Base-by-base conservation (phyloP, 2,113 vertebrate genomes). In the Oenanthe melanoleuca region DNA sequence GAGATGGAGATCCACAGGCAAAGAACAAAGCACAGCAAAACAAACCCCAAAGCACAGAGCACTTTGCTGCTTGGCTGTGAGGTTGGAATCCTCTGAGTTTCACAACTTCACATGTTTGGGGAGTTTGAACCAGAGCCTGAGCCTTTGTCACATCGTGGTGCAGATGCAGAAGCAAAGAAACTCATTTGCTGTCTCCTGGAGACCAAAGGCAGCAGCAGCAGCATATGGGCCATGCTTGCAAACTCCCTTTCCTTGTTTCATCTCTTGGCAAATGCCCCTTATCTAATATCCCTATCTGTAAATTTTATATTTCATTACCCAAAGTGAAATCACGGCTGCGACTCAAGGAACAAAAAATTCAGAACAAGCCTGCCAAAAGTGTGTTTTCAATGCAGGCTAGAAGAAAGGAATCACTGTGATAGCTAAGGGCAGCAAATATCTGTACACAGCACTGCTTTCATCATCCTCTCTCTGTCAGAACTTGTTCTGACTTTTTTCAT, bases 381-480 rank as follows among this genome's bases (percentile, higher is more conserved):
- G 45, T 79, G 34, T 69, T 88, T 92, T 63, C 81, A 77, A 4
- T 38, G 63, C 55, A 73, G 22, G 4, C 29, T 81, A 70, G 71
- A 88, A 95, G 55, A 94, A 92, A 91, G 31, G 80, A 64, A 69
- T 72, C 78, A 25, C 53, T 89, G 45, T 69, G 47, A 69, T 44
- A 88, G 25, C 45, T 87, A 44, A 95, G 89, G 67, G 72, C 75
- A 93, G 45, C 4, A 60, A 82, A 26, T 85, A 69, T 55, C 73
- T 91, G 25, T 53, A 31, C 33, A 73, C 37, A 85, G 29, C 66
- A 23, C 50, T 80, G 47, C 63, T 94, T 89, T 91, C 50, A 59
- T 85, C 42, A 21, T 38, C 14, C 11, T 75, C 23, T 42, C 53
- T 65, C 86, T 74, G 45, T 72, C 65, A 92, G 65, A 84, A 82